Conservation (phyloP, 1,140 invertebrate genomes). For the Tetramorium parvispinum region DNA sequence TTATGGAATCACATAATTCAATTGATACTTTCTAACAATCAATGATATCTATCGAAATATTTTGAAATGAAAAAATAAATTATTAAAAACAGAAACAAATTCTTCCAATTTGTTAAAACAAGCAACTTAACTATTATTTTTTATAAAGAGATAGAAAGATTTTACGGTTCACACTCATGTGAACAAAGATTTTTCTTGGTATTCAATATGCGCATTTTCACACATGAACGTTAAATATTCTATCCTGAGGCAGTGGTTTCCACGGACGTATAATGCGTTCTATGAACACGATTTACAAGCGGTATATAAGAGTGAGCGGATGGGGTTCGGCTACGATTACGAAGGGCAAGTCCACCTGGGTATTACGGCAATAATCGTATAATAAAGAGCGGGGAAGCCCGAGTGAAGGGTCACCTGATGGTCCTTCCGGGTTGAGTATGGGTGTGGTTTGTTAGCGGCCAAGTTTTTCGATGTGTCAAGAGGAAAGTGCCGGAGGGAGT, state of each 20-base stretch:
- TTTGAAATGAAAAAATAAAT: not conserved
- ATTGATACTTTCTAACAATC: not conserved
- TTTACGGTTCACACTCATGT: not conserved
- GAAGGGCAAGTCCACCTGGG: conserved; percentile 73
- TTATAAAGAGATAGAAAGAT: not conserved
- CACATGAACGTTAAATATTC: conserved; percentile 47
- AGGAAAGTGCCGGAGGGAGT: not conserved
- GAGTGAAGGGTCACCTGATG: conserved; percentile 78
- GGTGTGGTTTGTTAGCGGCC: conserved; percentile 74
- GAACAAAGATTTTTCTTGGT: conserved; percentile 31
- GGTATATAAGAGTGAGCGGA: conserved; percentile 21
- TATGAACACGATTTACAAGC: conserved; percentile 55
- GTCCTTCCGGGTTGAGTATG: conserved; percentile 80
- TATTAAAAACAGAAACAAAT: not conserved
- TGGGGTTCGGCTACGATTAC: conserved; percentile 54
- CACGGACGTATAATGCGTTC: conserved; percentile 54
- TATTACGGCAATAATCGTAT: conserved; percentile 84
- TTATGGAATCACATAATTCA: not conserved
- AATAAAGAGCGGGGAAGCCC: conserved; percentile 77
- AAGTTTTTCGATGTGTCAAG: conserved; percentile 49
- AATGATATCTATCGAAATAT: not conserved
- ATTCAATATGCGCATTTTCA: conserved; percentile 6
- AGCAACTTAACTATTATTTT: not conserved
- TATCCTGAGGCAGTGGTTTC: not conserved
- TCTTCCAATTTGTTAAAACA: not conserved